phyloP scores from a whole-genome alignment of 2,888 invertebrate species.

The Pammene fasciana region DNA sequence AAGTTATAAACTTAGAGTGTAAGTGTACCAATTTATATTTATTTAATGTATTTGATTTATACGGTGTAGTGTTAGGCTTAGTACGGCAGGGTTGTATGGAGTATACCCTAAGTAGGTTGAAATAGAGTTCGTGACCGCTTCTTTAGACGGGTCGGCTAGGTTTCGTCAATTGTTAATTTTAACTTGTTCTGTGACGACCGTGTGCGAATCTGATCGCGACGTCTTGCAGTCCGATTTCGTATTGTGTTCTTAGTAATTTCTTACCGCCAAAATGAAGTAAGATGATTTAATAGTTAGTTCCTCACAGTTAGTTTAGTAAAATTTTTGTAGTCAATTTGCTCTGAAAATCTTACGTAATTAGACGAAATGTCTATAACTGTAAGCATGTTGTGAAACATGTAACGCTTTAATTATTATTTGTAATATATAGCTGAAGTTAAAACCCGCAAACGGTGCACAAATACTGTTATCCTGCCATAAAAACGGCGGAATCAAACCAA shows the following conservation, averaged over 20 bases:
- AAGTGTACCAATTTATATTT: conserved; percentile 75
- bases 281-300: conserved; percentile 52
- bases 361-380: conserved; percentile 11
- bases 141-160: conserved; percentile 44
- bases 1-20: conserved; percentile 75
- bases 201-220: conserved; percentile 44
- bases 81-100: conserved; percentile 43
- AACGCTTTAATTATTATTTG: conserved; percentile 38
- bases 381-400: conserved; percentile 26
- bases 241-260: conserved; percentile 56
- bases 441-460: conserved; percentile 61
- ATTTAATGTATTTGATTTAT: conserved; percentile 57
- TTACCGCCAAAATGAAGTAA: conserved; percentile 58
- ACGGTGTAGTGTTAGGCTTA: conserved; percentile 50
- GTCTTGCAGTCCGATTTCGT: conserved; percentile 48
- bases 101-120: conserved; percentile 43
- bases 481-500: conserved; percentile 60
- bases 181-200: conserved; percentile 53
- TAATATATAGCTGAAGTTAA: conserved; percentile 40
- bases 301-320: conserved; percentile 51
- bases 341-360: conserved; percentile 25
- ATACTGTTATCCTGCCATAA: conserved; percentile 50
- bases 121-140: conserved; percentile 42
- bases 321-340: conserved; percentile 48
- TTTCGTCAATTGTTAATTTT: conserved; percentile 68